Evolutionary conservation across 2,797 vertebrate species (phyloP), one percentile per base, ranked within the genome.

Genomic region (Pangasius krempfi): DNA sequence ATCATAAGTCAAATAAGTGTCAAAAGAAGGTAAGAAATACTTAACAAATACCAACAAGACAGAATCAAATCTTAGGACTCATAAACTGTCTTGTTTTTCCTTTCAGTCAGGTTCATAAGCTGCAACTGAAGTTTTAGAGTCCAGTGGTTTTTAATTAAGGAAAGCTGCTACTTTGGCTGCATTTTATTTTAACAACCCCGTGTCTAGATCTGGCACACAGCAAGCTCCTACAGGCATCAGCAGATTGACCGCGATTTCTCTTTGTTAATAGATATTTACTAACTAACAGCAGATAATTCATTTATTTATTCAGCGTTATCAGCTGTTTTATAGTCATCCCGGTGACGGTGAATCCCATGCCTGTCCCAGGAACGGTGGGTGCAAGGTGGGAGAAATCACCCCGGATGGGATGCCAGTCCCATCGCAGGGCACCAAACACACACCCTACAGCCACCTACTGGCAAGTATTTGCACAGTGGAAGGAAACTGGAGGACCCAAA

Each of bases 121-220:
- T 87, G 52, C 68, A 52, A 81, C 22, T 13, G 18, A 16, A 30
- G 30, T 70, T 87, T 81, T 81, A 81, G 22, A 47, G 58, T 70
- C 80, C 78, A 56, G 13, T 86, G 37, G 81, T 62, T 90, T 86
- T 44, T 79, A 89, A 86, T 91, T 56, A 88, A n/a, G 6, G 76
- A 85, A 87, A 84, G 44, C 44, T 81, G 8, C 73, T 81, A 52
- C 33, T 76, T 66, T 47, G 37, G 47, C 79, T 73, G 47, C 84
- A 60, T 47, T 68, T 58, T 54, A 64, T 60, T 72, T 79, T 44
- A 85, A 73, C 84, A 56, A 37, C 80, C 44, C 16, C 64, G 20
- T 64, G 40, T 76, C 54, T 85, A 87, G 87, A 87, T 88, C 80
- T 87, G 68, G 80, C 87, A 76, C 47, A 54, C 72, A 76, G 10